These are phyloP conservation scores for Numenius phaeopus DNA, from an alignment of 2,797 vertebrate genomes.

Conservation along the genomic window DNA sequence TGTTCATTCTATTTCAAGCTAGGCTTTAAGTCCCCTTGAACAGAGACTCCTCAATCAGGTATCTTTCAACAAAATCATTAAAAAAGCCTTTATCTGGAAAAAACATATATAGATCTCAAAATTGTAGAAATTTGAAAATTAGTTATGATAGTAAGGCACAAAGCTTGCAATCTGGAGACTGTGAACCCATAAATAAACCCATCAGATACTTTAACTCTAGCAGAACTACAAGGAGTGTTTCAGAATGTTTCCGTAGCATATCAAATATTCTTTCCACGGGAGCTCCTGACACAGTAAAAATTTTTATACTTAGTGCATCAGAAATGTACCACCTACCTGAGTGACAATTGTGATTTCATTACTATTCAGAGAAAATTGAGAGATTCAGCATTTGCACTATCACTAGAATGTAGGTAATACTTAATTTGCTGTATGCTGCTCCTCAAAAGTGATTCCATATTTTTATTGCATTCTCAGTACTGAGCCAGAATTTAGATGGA, in stretches of 20 bases:
- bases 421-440: background rate
- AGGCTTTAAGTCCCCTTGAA: background rate
- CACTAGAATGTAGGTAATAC: rapidly evolving
- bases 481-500: background rate
- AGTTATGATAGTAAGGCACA: background rate
- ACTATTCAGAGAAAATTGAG: background rate
- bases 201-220: background rate
- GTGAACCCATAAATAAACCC: background rate
- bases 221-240: background rate
- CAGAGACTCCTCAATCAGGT: background rate
- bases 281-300: background rate
- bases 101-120: background rate
- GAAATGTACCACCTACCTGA: background rate
- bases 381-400: background rate
- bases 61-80: background rate
- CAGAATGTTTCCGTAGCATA: background rate
- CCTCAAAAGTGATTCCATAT: background rate
- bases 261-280: background rate
- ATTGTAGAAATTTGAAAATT: background rate
- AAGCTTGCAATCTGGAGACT: background rate
- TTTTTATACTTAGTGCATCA: background rate
- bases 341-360: background rate
- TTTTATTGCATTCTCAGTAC: background rate
- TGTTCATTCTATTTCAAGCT: background rate
- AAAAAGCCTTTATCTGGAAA: background rate